These are phyloP conservation scores for Sinella curviseta DNA, from an alignment of 1,140 invertebrate species.

Conservation along the genomic window DNA sequence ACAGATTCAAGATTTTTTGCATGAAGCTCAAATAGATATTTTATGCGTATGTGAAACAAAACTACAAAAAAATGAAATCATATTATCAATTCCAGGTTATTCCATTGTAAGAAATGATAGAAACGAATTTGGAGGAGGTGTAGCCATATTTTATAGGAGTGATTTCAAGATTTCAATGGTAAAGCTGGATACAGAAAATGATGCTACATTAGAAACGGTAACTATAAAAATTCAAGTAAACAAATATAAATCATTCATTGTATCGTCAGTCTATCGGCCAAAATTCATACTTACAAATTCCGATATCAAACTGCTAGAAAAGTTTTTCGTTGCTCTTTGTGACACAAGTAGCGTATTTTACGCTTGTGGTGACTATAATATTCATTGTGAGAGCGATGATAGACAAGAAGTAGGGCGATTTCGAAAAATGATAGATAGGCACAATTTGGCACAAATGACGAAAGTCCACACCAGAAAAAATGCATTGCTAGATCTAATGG, in stretches of 20 bases:
- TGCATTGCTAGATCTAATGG: not conserved
- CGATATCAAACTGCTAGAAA: not conserved
- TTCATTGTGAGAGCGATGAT: not conserved
- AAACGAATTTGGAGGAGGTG: not conserved
- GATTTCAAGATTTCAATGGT: not conserved
- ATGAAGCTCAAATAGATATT: constrained; percentile 15
- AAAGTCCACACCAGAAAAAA: not conserved
- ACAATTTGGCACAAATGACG: not conserved
- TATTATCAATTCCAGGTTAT: not conserved
- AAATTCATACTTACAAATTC: not conserved
- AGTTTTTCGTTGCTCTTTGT: not conserved
- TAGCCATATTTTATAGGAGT: not conserved
- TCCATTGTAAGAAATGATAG: not conserved
- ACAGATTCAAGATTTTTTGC: not conserved
- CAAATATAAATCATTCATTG: constrained; percentile 9
- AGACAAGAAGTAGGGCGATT: not conserved
- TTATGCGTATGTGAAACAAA: constrained; percentile 5
- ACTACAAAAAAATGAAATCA: not conserved
- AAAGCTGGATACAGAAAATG: not conserved
- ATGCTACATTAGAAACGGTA: not conserved
- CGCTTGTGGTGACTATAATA: constrained; percentile 7
- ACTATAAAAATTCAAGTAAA: not conserved
- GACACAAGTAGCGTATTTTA: not conserved
- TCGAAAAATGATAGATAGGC: not conserved
- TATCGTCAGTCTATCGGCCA: not conserved